These are phyloP conservation scores for Melanophora roralis DNA, from an alignment of 2,888 invertebrate species.

Conservation along the genomic window DNA sequence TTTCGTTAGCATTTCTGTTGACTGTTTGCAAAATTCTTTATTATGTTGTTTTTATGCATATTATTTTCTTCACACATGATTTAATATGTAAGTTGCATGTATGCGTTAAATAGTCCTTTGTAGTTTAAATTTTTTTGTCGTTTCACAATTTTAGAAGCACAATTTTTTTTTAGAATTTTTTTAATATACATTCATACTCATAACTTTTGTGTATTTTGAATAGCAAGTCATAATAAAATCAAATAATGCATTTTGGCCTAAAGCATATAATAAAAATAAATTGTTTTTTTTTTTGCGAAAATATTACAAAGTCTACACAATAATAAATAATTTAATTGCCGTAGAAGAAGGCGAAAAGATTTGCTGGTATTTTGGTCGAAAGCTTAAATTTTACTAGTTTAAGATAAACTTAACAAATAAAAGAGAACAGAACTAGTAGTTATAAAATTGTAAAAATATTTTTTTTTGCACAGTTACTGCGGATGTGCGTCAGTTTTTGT, in stretches of 20 bases:
- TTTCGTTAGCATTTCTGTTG: not conserved
- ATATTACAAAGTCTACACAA: not conserved
- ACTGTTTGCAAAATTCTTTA: conserved; percentile 9
- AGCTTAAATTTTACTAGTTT: conserved; percentile 10
- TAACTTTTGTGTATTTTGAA: no score
- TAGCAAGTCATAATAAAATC: no score
- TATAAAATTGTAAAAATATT: conserved; percentile 54
- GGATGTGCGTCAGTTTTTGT: conserved; percentile 78
- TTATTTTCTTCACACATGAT: no score
- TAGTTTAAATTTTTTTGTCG: conserved; percentile 12
- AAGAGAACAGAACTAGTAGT: conserved; percentile 52
- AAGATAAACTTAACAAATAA: conserved; percentile 22
- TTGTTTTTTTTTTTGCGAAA: not conserved
- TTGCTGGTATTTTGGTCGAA: not conserved
- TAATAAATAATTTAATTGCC: not conserved
- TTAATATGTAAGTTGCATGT: no score
- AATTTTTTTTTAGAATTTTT: no score
- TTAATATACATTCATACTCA: no score
- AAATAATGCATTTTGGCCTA: no score
- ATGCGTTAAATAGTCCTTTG: no score
- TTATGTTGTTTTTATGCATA: not conserved
- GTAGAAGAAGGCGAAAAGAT: not conserved
- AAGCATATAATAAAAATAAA: not conserved
- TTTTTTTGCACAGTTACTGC: conserved; percentile 70
- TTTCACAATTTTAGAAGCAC: conserved; percentile 15